Percentiles rank a stretch among this genome's conserved stretches.
These are phyloP conservation scores for Nansenia antarctica DNA, from an alignment of 2,113 vertebrate species.

Conservation along the genomic window DNA sequence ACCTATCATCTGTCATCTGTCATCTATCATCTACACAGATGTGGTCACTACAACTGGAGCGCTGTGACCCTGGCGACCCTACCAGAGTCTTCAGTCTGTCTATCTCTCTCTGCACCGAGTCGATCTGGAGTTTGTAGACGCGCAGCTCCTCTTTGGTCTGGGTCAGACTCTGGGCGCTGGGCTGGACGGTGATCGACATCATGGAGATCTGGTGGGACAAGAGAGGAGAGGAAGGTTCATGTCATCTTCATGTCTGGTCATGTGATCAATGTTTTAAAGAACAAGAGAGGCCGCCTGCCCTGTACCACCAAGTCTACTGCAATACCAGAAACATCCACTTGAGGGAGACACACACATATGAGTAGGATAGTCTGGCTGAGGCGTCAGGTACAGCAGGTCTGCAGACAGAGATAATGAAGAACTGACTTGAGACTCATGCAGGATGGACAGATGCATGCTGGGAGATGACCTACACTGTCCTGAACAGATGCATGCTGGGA, in stretches of 20 bases:
- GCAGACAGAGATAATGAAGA: not conserved
- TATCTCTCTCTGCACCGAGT: conserved; percentile 64
- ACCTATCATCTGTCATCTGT: no score
- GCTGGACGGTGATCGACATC: conserved; percentile 50
- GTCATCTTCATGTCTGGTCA: not conserved
- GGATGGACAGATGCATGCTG: not conserved
- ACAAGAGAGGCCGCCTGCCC: no score
- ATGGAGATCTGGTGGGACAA: conserved; percentile 45
- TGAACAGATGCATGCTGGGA: not conserved
- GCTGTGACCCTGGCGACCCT: no score
- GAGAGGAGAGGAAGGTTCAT: not conserved
- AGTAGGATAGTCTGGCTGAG: not conserved
- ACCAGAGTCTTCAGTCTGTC: conserved; percentile 64
- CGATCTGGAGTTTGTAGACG: conserved; percentile 62
- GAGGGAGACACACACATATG: conserved; percentile 21
- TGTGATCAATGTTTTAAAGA: no score
- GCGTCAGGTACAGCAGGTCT: not conserved
- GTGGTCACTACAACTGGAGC: no score
- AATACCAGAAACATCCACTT: conserved; percentile 18
- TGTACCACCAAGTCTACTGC: not conserved
- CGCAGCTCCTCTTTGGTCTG: conserved; percentile 60
- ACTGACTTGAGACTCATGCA: not conserved
- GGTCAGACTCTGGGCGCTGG: conserved; percentile 54
- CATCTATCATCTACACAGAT: no score
- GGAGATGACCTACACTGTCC: no score